Conservation (phyloP, 2,888 invertebrate genomes). For the Ditula angustiorana region DNA sequence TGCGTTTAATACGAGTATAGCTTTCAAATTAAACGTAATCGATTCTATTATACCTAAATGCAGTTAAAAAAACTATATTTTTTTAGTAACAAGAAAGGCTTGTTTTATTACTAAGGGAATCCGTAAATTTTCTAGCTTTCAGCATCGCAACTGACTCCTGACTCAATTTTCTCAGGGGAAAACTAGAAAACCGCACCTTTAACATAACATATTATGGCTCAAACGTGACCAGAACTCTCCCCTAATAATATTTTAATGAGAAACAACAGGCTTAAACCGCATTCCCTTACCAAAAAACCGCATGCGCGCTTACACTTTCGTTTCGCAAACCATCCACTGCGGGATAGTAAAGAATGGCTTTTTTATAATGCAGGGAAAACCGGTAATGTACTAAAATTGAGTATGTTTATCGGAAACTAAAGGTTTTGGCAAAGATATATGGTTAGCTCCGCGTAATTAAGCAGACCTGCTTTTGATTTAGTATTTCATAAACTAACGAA, state of each 20-base stretch:
- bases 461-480: slow-evolving; percentile 1
- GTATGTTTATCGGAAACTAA: neutral
- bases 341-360: neutral
- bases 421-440: neutral
- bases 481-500: slow-evolving; percentile 5
- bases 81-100: too few relatives aligned
- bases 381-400: neutral
- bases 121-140: too few relatives aligned
- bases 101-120: too few relatives aligned
- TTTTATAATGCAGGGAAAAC: neutral
- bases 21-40: too few relatives aligned
- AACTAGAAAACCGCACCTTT: slow-evolving; percentile 2
- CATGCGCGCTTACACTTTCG: neutral
- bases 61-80: too few relatives aligned
- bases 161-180: neutral
- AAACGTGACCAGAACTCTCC: slow-evolving; percentile 15
- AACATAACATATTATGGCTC: slow-evolving; percentile 1
- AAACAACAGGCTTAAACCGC: slow-evolving; percentile 10
- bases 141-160: too few relatives aligned
- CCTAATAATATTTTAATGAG: slow-evolving; percentile 14
- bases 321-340: neutral
- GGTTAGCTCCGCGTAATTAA: slow-evolving; percentile 3
- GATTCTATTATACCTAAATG: too few relatives aligned
- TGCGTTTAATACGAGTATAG: too few relatives aligned
- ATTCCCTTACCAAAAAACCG: neutral